These are phyloP conservation scores for Drosophila elegans DNA, from an alignment of 1,140 invertebrate genomes.

Conservation along the genomic window DNA sequence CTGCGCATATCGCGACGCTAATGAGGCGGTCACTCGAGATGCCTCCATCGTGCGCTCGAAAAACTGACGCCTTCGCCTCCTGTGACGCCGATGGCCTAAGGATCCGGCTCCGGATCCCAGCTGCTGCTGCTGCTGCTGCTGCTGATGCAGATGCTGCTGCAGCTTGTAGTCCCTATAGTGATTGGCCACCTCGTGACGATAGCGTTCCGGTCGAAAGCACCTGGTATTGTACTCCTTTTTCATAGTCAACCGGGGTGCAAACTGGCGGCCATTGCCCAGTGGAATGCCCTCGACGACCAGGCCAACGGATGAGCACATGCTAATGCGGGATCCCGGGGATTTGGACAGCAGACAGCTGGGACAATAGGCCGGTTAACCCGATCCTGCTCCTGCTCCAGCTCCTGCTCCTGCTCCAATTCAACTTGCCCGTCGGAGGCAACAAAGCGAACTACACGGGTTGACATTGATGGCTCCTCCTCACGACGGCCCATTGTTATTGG, in stretches of 20 bases:
- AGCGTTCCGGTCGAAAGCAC: constrained; percentile 62
- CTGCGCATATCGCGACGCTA: constrained; percentile 47
- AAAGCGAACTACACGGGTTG: constrained; percentile 62
- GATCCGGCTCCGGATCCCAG: neutral
- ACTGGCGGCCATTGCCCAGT: constrained; percentile 53
- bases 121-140: constrained; percentile 17
- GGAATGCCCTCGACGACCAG: constrained; percentile 51
- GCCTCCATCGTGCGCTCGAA: neutral
- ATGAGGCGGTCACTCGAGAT: constrained; percentile 29
- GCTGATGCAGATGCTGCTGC: constrained; percentile 43
- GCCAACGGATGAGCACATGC: constrained; percentile 32
- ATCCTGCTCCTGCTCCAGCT: neutral
- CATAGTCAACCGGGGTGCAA: constrained; percentile 57
- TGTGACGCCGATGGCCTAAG: constrained; percentile 10
- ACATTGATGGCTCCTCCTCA: constrained; percentile 56
- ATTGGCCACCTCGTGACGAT: constrained; percentile 80
- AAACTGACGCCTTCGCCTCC: constrained; percentile 4
- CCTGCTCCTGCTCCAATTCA: neutral
- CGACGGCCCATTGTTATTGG: constrained; percentile 17
- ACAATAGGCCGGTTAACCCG: constrained; percentile 18
- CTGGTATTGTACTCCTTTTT: constrained; percentile 64
- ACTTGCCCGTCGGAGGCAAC: constrained; percentile 56
- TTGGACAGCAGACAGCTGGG: neutral
- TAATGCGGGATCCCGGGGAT: neutral
- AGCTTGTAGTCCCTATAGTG: constrained; percentile 79